Conservation (phyloP, 2,888 invertebrate species). For the Odontocolon sp. region DNA sequence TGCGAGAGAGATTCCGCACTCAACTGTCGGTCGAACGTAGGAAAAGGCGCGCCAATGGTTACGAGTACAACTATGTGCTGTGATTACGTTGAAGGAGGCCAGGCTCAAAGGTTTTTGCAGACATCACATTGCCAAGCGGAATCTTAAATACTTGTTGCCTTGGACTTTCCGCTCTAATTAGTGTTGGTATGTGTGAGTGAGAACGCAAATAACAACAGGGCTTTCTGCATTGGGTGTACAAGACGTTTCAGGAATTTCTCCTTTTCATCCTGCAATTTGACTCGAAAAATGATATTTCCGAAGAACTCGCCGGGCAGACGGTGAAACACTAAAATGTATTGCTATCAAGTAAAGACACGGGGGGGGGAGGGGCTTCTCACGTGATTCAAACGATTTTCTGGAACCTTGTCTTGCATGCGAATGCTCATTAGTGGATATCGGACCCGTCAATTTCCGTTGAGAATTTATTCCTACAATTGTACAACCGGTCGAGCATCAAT, state of each 20-base stretch:
- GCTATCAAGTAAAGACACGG: neutral
- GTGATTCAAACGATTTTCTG: no score
- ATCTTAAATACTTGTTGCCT: conserved; percentile 38
- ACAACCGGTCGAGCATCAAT: conserved; percentile 2
- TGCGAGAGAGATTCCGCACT: neutral
- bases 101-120: conserved; percentile 27
- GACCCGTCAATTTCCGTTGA: neutral
- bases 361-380: no score
- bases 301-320: neutral
- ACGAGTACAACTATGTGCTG: neutral
- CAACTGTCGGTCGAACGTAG: neutral
- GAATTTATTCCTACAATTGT: neutral
- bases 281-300: conserved; percentile 23
- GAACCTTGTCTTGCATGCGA: conserved; percentile 1
- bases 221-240: neutral
- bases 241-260: conserved; percentile 31
- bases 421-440: conserved; percentile 5
- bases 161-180: conserved; percentile 48
- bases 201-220: neutral
- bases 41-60: neutral
- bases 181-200: neutral
- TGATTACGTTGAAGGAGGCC: conserved; percentile 36
- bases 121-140: conserved; percentile 39
- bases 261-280: conserved; percentile 24
- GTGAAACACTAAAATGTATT: neutral